Conservation (phyloP, 1,140 invertebrate genomes). For the Lepeophtheirus salmonis region DNA sequence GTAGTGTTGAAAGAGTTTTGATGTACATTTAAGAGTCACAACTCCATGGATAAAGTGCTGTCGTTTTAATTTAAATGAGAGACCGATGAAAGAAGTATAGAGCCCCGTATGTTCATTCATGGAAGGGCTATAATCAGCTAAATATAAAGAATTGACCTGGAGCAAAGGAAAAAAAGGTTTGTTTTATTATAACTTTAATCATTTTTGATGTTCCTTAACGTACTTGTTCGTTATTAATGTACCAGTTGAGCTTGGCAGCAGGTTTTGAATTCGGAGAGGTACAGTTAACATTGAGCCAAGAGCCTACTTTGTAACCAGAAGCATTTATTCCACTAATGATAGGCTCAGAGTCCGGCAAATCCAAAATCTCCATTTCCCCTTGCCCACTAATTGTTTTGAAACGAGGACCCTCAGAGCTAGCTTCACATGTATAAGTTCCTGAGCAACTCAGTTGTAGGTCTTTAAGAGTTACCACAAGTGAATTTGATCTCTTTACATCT, state of each 20-base stretch:
- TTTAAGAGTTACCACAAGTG: neutral
- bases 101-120: neutral
- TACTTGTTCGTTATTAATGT: slow-evolving; percentile 53
- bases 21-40: slow-evolving; percentile 9
- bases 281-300: slow-evolving; percentile 51
- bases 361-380: slow-evolving; percentile 7
- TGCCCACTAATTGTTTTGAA: slow-evolving; percentile 9
- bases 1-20: slow-evolving; percentile 1
- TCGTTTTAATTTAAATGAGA: slow-evolving; percentile 8
- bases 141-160: neutral
- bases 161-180: too few species aligned
- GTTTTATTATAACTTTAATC: too few species aligned
- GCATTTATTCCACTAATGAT: neutral
- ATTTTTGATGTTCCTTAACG: neutral
- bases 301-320: slow-evolving; percentile 39
- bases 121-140: neutral
- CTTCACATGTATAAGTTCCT: slow-evolving; percentile 17
- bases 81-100: slow-evolving; percentile 4
- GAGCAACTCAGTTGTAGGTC: neutral
- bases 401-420: slow-evolving; percentile 15
- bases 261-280: slow-evolving; percentile 49
- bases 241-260: slow-evolving; percentile 56
- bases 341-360: slow-evolving; percentile 4
- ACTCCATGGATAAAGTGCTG: slow-evolving; percentile 9
- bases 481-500: slow-evolving; percentile 35